These are phyloP conservation scores for Bellardia pandia DNA, from an alignment of 2,888 invertebrate species.

Conservation along the genomic window DNA sequence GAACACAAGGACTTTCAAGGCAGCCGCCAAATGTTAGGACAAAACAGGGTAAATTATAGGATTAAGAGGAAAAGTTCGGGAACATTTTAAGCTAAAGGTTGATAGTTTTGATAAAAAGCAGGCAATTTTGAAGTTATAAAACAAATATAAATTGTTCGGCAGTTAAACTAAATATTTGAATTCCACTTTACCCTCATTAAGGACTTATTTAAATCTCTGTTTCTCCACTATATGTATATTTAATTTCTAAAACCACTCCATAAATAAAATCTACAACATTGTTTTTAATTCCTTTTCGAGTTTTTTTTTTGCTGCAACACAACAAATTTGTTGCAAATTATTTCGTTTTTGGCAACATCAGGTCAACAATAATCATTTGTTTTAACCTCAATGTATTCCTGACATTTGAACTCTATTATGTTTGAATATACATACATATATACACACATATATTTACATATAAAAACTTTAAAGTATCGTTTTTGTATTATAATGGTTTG, in stretches of 20 bases:
- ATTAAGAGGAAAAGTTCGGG: too few species aligned
- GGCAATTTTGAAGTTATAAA: too few species aligned
- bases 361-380: conserved; percentile 72
- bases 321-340: conserved; percentile 64
- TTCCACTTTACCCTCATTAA: background rate
- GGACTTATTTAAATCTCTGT: conserved; percentile 29
- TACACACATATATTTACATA: background rate
- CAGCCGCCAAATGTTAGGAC: too few species aligned
- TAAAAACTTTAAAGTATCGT: conserved; percentile 40
- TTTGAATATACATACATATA: background rate
- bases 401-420: conserved; percentile 62
- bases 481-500: background rate
- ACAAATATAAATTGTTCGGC: too few species aligned
- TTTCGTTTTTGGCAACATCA: conserved; percentile 68
- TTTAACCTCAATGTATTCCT: conserved; percentile 67
- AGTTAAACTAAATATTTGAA: too few species aligned
- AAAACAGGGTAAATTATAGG: too few species aligned
- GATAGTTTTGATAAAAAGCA: too few species aligned
- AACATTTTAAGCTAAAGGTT: too few species aligned
- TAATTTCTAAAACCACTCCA: conserved; percentile 21
- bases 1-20: too few species aligned
- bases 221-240: conserved; percentile 29
- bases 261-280: conserved; percentile 35
- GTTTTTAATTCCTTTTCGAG: background rate
- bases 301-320: conserved; percentile 2